phyloP scores from a whole-genome alignment of 2,797 vertebrate species.

The Pitangus sulphuratus region DNA sequence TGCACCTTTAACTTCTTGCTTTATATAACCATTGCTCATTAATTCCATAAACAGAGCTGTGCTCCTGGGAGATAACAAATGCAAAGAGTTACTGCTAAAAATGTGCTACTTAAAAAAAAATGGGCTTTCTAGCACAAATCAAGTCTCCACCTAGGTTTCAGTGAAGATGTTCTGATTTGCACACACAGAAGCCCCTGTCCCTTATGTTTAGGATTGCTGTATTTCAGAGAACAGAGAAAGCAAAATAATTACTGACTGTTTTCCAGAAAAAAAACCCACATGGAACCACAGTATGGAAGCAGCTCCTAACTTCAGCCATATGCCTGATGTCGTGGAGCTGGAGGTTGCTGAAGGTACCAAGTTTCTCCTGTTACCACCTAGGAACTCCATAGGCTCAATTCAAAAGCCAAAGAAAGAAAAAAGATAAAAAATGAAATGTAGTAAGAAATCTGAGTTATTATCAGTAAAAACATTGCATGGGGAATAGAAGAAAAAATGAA shows the following conservation, averaged over 20 bases:
- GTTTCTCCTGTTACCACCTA: neutral
- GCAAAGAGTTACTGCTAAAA: neutral
- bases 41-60: neutral
- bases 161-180: neutral
- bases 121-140: neutral
- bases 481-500: neutral
- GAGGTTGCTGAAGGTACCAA: neutral
- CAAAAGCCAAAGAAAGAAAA: neutral
- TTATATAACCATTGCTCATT: neutral
- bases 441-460: neutral
- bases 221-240: neutral
- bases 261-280: neutral
- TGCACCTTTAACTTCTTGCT: neutral
- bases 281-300: neutral
- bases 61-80: neutral
- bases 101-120: neutral
- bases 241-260: neutral
- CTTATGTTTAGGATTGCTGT: neutral
- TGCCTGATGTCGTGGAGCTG: fast-evolving
- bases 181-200: neutral
- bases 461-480: neutral
- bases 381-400: neutral
- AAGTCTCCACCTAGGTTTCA: neutral
- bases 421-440: neutral
- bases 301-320: neutral